Evolutionary conservation across 2,888 invertebrate genomes (phyloP), one percentile per base, ranked within the genome.

Genomic region (Salticus scenicus): DNA sequence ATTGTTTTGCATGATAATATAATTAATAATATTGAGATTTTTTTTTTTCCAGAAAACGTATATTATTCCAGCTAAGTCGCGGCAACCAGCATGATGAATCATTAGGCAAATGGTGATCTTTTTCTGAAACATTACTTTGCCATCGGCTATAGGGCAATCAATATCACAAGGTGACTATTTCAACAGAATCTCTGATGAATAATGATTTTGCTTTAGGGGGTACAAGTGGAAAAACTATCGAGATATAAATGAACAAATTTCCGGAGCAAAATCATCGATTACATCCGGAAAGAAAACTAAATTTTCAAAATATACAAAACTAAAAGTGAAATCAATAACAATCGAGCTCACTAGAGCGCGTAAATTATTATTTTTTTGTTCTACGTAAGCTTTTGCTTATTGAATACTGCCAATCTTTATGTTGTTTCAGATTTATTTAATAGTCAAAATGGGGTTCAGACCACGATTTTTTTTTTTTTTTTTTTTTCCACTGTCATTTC

Each of bases 321-420:
- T 57, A 12, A 57, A 57, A 57, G 42, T 17, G 20, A 57, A 57
- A 57, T 57, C 57, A 57, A 57, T 57, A 57, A 24, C 57, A 57
- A 57, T 57, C 24, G 57, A 24, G 24, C 5, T 20, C 24, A 24
- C 24, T 12, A 5, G 24, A 24, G 24, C 24, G 57, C 24, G 57
- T 24, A 57, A 57, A 57, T 57, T 20, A 57, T n/a, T n/a, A n/a
- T 57, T 47, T 17, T 17, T 17, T 17, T 14, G 42, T 14, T 2
- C 17, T 2, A 47, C 17, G 10, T 17, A 47, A 7, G 10, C 7
- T 47, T 47, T 47, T 57, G 57, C 12, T 57, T 57, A 1, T 17
- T 17, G 47, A 17, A 17, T 12, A 17, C 17, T 47, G 57, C 17
- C 2, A 24, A 24, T 57, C 57, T 57, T 57, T 24, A 24, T 24